Evolutionary conservation across 1,140 invertebrate genomes (phyloP), one percentile per base, ranked within the genome.

Genomic region (Neotoxoptera formosana): DNA sequence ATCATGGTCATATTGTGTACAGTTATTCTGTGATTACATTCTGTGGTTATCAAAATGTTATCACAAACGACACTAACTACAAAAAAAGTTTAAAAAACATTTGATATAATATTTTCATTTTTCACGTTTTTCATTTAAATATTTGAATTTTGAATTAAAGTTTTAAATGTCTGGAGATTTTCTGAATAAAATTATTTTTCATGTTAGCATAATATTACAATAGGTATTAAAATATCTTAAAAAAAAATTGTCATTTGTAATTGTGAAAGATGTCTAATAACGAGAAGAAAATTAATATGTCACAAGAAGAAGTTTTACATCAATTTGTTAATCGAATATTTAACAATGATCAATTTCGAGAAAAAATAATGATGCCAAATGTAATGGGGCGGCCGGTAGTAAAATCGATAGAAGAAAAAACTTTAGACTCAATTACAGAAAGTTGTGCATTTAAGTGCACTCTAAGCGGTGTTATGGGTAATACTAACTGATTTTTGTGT

Each of bases 371-470:
- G 92, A 97, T 98, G 95, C 98, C 98, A 21, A 96, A 96, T 94
- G 96, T 96, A 53, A 95, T 98, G 89, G 97, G 97, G 21, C 97
- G 97, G 17, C 96, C 97, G 9, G 95, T 96, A 93, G 97, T 98
- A 67, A 98, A 98, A 96, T 97, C 97, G 1, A 97, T 97, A 94
- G 97, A 98, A 95, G 98, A 99, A 95, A 98, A 98, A 95, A 96
- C 97, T 94, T 96, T 99, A n/a, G 97, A 98, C 95, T 95, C 96
- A 0, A 96, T 97, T 7, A 97, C 99, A 95, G 98, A 99, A 95
- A 99, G 98, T 95, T 99, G 99, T 95, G 95, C 96, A 17, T 99
- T 99, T 95, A 99, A 99, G 96, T 97, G 98, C 51, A 94, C 97
- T 0, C 97, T 98, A 95, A 99, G 98, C 95, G 98, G 98, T 96